phyloP scores from a whole-genome alignment of 2,113 vertebrate species.

The Excalfactoria chinensis region DNA sequence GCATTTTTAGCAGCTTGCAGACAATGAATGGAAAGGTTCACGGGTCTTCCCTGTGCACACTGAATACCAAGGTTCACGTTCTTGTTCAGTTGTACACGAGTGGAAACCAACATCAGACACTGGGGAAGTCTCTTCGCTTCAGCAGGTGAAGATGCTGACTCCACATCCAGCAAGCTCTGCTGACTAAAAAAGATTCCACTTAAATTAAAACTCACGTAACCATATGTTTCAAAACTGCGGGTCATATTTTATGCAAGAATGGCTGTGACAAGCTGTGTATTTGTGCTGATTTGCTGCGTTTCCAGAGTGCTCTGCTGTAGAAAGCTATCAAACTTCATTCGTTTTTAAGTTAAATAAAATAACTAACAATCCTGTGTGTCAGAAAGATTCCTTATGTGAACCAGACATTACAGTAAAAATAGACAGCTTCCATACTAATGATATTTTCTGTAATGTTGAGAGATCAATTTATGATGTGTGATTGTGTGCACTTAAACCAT shows the following conservation, averaged over 20 bases:
- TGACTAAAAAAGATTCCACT: constrained; percentile 80
- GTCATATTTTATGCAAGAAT: constrained; percentile 80
- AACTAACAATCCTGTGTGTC: background rate
- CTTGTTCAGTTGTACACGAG: background rate
- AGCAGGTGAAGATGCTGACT: constrained; percentile 74
- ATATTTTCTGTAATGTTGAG: background rate
- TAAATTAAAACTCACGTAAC: constrained; percentile 77
- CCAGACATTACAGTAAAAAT: background rate
- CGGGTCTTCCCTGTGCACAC: background rate
- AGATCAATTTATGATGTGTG: background rate
- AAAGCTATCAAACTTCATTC: constrained; percentile 49
- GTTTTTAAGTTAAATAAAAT: constrained; percentile 14
- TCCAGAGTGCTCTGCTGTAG: constrained; percentile 45
- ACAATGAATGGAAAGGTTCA: background rate
- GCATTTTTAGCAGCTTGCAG: background rate
- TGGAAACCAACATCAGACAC: background rate
- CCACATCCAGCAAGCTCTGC: constrained; percentile 71
- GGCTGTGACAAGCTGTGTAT: constrained; percentile 71
- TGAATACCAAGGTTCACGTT: background rate
- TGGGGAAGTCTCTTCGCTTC: constrained; percentile 55
- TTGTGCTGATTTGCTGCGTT: constrained; percentile 79
- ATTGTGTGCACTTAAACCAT: background rate
- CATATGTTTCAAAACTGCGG: constrained; percentile 79
- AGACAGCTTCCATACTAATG: background rate
- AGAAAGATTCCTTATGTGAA: background rate